phyloP scores from a whole-genome alignment of 2,113 vertebrate genomes.

The Todiramphus chloris region DNA sequence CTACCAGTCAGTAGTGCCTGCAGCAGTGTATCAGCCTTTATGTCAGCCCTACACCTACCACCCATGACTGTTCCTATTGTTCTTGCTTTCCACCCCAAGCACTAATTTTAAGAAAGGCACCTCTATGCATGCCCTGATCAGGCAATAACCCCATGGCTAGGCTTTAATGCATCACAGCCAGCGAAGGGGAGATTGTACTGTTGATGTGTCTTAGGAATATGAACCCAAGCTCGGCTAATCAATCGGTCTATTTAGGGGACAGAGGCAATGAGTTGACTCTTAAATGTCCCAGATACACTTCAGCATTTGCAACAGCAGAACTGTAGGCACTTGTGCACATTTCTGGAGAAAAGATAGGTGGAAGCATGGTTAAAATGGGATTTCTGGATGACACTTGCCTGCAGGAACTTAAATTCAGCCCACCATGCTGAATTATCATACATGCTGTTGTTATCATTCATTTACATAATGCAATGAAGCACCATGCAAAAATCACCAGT shows the following conservation, averaged over 20 bases:
- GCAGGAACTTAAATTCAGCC: background rate
- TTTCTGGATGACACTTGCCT: background rate
- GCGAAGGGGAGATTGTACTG: accelerated
- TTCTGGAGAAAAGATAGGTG: background rate
- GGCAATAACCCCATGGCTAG: background rate
- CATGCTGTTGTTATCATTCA: background rate
- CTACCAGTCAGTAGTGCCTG: background rate
- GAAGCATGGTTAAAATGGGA: background rate
- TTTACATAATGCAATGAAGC: background rate
- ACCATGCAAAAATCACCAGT: background rate
- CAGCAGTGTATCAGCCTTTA: background rate
- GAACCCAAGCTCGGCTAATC: background rate
- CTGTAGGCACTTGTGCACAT: background rate
- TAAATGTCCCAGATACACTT: background rate
- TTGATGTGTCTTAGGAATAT: background rate
- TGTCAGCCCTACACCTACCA: background rate
- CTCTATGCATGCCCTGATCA: accelerated
- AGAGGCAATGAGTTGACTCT: background rate
- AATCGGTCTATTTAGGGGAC: background rate
- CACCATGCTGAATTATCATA: background rate
- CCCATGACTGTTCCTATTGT: background rate
- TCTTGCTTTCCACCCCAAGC: background rate
- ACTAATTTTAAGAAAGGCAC: background rate
- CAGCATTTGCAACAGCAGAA: background rate
- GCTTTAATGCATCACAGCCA: background rate